phyloP scores from a whole-genome alignment of 2,888 invertebrate genomes.

The Chrysodeixis includens region DNA sequence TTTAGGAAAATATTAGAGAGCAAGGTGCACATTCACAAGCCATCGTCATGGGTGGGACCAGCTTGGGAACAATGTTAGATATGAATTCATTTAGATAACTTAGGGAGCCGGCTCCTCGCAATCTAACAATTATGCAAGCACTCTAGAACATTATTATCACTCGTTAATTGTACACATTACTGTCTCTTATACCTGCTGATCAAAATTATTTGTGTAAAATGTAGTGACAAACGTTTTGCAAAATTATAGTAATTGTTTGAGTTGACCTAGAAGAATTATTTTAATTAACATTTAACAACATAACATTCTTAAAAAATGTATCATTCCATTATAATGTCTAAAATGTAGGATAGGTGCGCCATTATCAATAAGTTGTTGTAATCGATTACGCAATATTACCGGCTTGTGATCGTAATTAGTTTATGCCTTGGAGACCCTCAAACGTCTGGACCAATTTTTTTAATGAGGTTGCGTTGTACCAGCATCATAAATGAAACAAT shows the following conservation, averaged over 20 bases:
- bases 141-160: constrained; percentile 58
- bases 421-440: constrained; percentile 35
- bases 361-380: constrained; percentile 77
- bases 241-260: constrained; percentile 59
- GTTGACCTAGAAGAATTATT: constrained; percentile 65
- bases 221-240: constrained; percentile 50
- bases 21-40: constrained; percentile 81
- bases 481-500: constrained; percentile 34
- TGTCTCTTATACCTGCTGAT: constrained; percentile 41
- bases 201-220: constrained; percentile 24
- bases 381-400: constrained; percentile 49
- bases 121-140: constrained; percentile 79
- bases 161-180: constrained; percentile 61
- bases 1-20: constrained; percentile 58
- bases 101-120: constrained; percentile 78
- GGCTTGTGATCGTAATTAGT: constrained; percentile 35
- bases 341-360: constrained; percentile 86
- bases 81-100: constrained; percentile 84
- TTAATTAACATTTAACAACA: constrained; percentile 73
- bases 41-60: constrained; percentile 90
- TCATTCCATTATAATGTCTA: constrained; percentile 88
- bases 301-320: constrained; percentile 87
- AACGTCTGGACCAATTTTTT: constrained; percentile 58
- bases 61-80: constrained; percentile 89
- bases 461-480: constrained; percentile 37